Base-by-base conservation (phyloP, 2,113 vertebrate species). In the Siniperca chuatsi region DNA sequence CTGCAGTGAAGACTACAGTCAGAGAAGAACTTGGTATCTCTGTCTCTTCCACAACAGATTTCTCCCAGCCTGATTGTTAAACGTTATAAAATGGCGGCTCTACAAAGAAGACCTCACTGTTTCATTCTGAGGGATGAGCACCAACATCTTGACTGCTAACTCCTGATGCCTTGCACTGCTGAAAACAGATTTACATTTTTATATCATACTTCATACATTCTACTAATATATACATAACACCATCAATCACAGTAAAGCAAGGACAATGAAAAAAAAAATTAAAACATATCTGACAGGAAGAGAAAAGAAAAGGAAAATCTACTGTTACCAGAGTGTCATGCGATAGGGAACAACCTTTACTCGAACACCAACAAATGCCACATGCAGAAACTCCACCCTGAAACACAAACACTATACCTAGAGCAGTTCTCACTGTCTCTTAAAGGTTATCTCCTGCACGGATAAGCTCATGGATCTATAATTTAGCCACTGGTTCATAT, bases 331-430 rank as follows among this genome's bases (percentile, higher is more conserved):
- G 7, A 58, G 37, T 20, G 65, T 55, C 54, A 48, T 16, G 46
- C 5, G 12, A 62, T 44, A 1, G 40, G 4, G 1, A 78, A 81
- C 68, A 68, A 52, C 33, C 12, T 87, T 64, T 48, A 75, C 18
- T 57, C 33, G 0, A 71, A 76, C 29, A 29, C 23, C 18, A 72
- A 77, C 82, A 87, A 75, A 89, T 15, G 42, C 40, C 35, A 76
- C 68, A 66, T 60, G 29, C 40, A 66, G 12, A 84, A 69, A 68
- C 93, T 87, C 89, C 95, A 89, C 93, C 95, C 92, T 83, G 90
- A 89, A 94, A 93, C 71, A 85, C 91, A 95, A 95, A 96, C 91
- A 93, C 42, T 7, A 15, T 25, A 42, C 57, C 18, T 54, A 48
- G 29, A 75, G 78, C 33, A 67, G 21, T 44, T 73, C 18, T 57